Evolutionary conservation across 2,113 vertebrate species (phyloP).

Genomic region (sheep (Ovis aries)): DNA sequence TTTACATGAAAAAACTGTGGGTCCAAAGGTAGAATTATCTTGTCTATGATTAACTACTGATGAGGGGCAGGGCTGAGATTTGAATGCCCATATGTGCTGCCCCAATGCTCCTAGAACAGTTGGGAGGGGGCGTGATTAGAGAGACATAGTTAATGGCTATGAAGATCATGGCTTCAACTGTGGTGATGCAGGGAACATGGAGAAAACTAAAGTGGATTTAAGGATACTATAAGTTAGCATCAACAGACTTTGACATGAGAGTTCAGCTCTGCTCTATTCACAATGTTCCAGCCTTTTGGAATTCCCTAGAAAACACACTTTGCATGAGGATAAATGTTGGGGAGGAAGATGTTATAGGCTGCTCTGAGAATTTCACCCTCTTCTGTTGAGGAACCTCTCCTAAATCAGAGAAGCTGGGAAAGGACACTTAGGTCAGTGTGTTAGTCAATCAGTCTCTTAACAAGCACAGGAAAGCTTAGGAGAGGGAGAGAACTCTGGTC

Average conservation of each 20-base stretch:
- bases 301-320: neutral
- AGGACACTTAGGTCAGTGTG: neutral
- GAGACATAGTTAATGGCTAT: neutral
- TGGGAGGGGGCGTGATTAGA: neutral
- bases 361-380: neutral
- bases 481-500: neutral
- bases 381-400: neutral
- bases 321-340: neutral
- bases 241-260: neutral
- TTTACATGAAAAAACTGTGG: neutral
- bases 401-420: neutral
- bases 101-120: neutral
- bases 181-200: neutral
- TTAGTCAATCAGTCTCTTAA: neutral
- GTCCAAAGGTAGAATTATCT: neutral
- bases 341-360: neutral
- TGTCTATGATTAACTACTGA: neutral
- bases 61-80: neutral
- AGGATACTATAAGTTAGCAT: neutral
- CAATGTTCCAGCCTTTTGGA: neutral
- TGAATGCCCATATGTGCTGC: accelerated
- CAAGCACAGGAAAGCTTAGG: neutral
- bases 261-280: neutral
- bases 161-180: no score
- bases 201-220: neutral